These are phyloP conservation scores for Polyergus mexicanus DNA, from an alignment of 1,140 invertebrate genomes.

Conservation along the genomic window DNA sequence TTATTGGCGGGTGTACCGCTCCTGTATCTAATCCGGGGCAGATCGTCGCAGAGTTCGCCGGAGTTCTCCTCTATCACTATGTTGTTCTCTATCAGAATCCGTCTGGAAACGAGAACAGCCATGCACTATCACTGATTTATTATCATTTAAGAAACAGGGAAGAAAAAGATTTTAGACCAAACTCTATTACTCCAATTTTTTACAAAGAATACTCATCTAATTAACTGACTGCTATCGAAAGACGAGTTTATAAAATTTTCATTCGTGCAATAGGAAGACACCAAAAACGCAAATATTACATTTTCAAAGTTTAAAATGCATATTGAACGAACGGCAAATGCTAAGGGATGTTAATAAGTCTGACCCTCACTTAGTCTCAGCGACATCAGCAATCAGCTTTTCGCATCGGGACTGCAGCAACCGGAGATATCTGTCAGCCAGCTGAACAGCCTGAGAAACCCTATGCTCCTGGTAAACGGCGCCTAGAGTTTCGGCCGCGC, in stretches of 20 bases:
- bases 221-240: not conserved
- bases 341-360: conserved; percentile 6
- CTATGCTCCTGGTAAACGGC: conserved; percentile 83
- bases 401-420: conserved; percentile 81
- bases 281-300: not conserved
- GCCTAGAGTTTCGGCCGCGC: conserved; percentile 83
- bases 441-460: conserved; percentile 79
- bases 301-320: not conserved
- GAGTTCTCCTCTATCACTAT: conserved; percentile 82
- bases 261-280: not conserved
- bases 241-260: not conserved
- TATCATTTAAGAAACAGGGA: not conserved
- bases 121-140: conserved; percentile 20
- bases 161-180: no score
- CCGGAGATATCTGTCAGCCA: conserved; percentile 83
- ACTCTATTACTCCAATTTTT: not conserved
- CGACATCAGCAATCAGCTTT: conserved; percentile 80
- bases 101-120: conserved; percentile 78
- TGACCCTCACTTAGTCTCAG: conserved; percentile 84
- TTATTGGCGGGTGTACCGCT: conserved; percentile 80
- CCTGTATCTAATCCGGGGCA: conserved; percentile 81
- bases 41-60: conserved; percentile 82
- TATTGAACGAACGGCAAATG: not conserved
- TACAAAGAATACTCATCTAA: not conserved
- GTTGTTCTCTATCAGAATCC: conserved; percentile 82